phyloP scores from a whole-genome alignment of 2,888 invertebrate genomes.

The Metallyticus violacea region DNA sequence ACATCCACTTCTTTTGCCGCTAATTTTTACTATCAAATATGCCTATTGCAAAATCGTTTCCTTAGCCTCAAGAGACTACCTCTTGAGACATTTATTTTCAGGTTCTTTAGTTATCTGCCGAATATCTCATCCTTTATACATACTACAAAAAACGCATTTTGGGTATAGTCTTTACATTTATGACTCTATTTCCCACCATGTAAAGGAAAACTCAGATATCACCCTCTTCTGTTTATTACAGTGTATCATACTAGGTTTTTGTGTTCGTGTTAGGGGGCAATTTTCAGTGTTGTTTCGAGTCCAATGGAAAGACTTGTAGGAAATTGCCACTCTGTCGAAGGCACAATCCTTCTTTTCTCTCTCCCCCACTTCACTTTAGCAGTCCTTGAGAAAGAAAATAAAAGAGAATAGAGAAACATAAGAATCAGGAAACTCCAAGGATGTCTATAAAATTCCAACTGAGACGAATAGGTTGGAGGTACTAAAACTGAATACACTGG shows the following conservation, averaged over 20 bases:
- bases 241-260: background rate
- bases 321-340: background rate
- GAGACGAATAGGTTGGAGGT: background rate
- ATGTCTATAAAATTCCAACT: background rate
- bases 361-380: background rate
- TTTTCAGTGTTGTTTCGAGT: background rate
- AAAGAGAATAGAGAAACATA: background rate
- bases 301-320: background rate
- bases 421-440: no score
- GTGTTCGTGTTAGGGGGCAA: background rate
- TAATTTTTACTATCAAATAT: no score
- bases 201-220: background rate
- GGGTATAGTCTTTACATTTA: background rate
- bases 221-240: background rate
- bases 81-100: no score
- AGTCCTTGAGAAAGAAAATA: background rate
- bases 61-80: no score
- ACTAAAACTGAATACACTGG: background rate
- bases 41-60: no score
- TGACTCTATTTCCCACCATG: background rate
- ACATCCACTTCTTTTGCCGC: no score
- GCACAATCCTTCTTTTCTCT: background rate
- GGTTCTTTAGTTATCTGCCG: no score
- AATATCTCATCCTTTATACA: no score
- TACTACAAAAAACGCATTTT: no score